Base-by-base conservation (phyloP, 2,888 invertebrate genomes). In the Acrocera orbiculus region DNA sequence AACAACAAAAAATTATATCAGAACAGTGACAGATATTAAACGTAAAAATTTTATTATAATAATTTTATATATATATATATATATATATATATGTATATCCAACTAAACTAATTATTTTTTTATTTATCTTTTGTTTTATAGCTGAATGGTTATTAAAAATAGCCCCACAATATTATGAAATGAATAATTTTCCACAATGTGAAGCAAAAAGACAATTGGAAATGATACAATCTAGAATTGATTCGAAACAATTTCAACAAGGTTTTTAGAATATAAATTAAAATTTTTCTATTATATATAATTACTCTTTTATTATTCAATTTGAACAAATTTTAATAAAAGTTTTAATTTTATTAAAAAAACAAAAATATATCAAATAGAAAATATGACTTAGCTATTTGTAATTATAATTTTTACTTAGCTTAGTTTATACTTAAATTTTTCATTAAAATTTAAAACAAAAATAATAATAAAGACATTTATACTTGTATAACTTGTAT, bases 1-100 rank as follows among this genome's bases (percentile, higher is more conserved):
- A 45, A 99, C 98, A 41, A 95, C 96, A 39, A 98, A 98, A 65
- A 98, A 99, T 63, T 99, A 98, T 59, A 99, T 99, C 50, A 70
- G 98, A 45, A 98, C 96, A 0, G 95, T 96, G 10, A 95, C 95
- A 0, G 98, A 98, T 52, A 87, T 98, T 44, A 96, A 96, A 68
- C 93, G 96, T 95, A 62, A 73, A n/a, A n/a, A n/a, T n/a, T n/a
- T n/a, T n/a, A 6, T 19, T 19, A 8, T 19, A 19, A 19, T 19
- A 6, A 29, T 30, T 32, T 25, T 11, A 16, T 17, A 2, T 16
- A 8, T 16, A 17, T 17, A 10, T 28, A 8, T 34, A 11, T 28
- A 17, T 28, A 17, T 16, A 14, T 2, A 24, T 8, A 20, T 25
- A 25, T 19, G n/a, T 25, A 4, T 5, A 16, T 28, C 14, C 14